Evolutionary conservation across 2,888 invertebrate genomes (phyloP).

Genomic region (Scrobipalpa atriplicella): DNA sequence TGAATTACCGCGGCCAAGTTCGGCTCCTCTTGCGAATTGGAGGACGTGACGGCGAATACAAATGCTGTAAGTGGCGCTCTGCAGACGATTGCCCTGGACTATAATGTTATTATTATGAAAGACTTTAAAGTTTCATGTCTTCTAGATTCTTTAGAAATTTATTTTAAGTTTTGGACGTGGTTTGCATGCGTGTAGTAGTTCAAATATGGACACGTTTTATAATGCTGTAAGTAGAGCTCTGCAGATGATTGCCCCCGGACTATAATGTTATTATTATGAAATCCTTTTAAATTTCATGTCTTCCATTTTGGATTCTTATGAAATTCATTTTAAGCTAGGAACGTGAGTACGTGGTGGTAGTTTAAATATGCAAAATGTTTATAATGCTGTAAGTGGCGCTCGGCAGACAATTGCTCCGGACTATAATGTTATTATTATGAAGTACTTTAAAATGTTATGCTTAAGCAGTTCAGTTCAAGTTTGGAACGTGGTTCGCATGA

Average conservation of each 20-base stretch:
- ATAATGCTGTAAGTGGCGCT: too few species aligned
- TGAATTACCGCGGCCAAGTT: conserved; percentile 18
- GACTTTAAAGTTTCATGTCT: not conserved
- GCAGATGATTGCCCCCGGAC: not conserved
- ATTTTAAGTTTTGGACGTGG: not conserved
- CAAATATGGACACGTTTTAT: too few species aligned
- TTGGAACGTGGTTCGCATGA: too few species aligned
- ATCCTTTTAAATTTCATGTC: not conserved
- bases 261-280: conserved; percentile 8
- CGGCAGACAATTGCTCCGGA: too few species aligned
- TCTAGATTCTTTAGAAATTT: not conserved
- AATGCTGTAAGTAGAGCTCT: too few species aligned
- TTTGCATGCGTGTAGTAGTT: not conserved
- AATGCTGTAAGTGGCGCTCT: conserved; percentile 6
- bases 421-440: too few species aligned
- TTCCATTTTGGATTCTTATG: not conserved
- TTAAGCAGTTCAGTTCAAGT: too few species aligned
- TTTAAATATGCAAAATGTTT: too few species aligned
- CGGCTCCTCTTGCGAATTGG: conserved; percentile 17
- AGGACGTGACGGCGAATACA: conserved; percentile 11
- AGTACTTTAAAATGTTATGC: too few species aligned
- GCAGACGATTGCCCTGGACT: conserved; percentile 9
- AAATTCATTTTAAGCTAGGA: not conserved
- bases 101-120: conserved; percentile 6
- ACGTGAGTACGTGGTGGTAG: not conserved